Percentiles rank a stretch among this genome's conserved stretches.
These are phyloP conservation scores for Agriopis aurantiaria DNA, from an alignment of 2,888 invertebrate genomes.

Conservation along the genomic window DNA sequence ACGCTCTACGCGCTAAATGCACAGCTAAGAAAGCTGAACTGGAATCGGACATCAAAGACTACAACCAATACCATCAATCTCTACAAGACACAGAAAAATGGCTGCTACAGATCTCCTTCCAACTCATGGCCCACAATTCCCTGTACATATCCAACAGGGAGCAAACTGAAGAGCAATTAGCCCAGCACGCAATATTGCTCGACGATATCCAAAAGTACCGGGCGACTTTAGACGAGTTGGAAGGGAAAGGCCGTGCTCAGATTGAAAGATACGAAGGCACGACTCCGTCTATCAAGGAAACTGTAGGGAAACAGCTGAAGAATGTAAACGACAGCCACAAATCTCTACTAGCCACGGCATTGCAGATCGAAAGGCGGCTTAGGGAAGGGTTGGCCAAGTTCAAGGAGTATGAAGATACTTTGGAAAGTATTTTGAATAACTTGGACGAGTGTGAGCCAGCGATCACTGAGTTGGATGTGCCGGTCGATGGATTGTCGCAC, in stretches of 20 bases:
- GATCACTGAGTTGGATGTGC: conserved; percentile 91
- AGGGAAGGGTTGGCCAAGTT: conserved; percentile 96
- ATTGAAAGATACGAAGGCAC: conserved; percentile 92
- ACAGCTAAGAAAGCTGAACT: conserved; percentile 88
- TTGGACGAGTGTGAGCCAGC: conserved; percentile 93
- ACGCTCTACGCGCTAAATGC: conserved; percentile 88
- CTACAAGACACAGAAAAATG: conserved; percentile 98
- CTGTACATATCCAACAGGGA: conserved; percentile 96
- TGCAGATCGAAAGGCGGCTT: conserved; percentile 95
- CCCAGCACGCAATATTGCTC: conserved; percentile 92
- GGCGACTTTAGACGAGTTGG: conserved; percentile 92
- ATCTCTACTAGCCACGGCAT: conserved; percentile 94
- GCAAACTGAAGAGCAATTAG: conserved; percentile 95
- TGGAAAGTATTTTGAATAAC: conserved; percentile 94
- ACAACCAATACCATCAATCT: conserved; percentile 94
- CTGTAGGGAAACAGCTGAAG: conserved; percentile 93
- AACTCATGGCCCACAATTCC: conserved; percentile 98
- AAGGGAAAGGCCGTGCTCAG: conserved; percentile 93
- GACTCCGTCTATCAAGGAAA: conserved; percentile 90
- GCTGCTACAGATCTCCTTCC: conserved; percentile 97
- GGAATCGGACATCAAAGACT: conserved; percentile 93
- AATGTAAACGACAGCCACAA: conserved; percentile 98
- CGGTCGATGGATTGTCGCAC: conserved; percentile 90
- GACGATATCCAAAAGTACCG: conserved; percentile 94
- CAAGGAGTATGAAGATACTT: conserved; percentile 96